Evolutionary conservation across 92 coral and sea anemone genomes (phyloP), one percentile per base, ranked within the genome.

Genomic region (Bergia puertoricense): DNA sequence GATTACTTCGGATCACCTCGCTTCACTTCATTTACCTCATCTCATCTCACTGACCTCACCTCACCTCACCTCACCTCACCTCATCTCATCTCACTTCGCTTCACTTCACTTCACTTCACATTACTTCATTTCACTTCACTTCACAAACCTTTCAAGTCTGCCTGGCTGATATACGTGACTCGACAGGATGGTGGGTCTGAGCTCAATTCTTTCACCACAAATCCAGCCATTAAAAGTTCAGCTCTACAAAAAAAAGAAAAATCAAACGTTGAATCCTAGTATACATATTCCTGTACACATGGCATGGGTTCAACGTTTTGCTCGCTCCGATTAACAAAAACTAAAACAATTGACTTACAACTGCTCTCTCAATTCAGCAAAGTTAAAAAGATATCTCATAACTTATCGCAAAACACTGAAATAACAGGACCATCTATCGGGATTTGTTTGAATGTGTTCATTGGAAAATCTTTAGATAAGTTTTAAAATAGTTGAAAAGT

Each of bases 161-260:
- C 99, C 44, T 93, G 93, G 48, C 98, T 93, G 22, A 96, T 50
- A 66, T 96, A 96, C 18, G 98, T 90, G 22, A 95, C 93, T 40
- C 81, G 92, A 77, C 95, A 92, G 65, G 96, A 80, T 1, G 99
- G 98, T 42, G 99, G 98, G 75, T 96, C 96, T 2, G 96, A 90
- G 81, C 98, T 95, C 30, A 95, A 88, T 80, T 93, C 96, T 46
- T 93, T 93, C 18, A 96, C 91, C 15, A 95, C 86, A 90, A 91
- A 95, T 50, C 98, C 99, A 5, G 89, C 95, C 37, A 82, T 73
- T 43, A 95, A 65, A 20, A 95, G 71, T 57, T 95, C 98, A 72
- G 91, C 99, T 80, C 99, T 96, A 89, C 82, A 92, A 76, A 75
- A 1, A 11, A 38, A 30, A 50, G 8, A 76, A 86, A 74, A 18